Evolutionary conservation across 2,888 invertebrate genomes (phyloP).

Genomic region (Nudaria mundana): DNA sequence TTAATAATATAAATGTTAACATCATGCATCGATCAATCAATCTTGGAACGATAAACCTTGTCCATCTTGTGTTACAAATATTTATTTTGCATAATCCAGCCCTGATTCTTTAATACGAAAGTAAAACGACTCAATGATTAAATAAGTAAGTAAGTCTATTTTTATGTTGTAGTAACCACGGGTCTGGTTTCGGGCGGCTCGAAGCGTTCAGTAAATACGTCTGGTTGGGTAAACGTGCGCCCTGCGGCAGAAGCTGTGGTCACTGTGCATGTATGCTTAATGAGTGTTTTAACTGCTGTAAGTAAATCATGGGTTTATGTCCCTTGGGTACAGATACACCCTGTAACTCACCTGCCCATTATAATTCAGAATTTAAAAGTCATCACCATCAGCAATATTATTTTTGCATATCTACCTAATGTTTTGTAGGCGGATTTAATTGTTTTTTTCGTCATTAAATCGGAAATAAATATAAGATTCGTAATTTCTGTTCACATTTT

Average conservation of each 20-base stretch:
- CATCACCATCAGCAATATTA: slow-evolving; percentile 17
- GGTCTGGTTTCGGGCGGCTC: slow-evolving; percentile 19
- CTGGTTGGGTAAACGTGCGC: slow-evolving; percentile 51
- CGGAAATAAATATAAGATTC: not conserved
- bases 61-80: too few relatives aligned
- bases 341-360: slow-evolving; percentile 36
- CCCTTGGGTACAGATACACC: slow-evolving; percentile 40
- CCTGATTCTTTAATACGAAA: not conserved
- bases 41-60: too few relatives aligned
- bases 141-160: slow-evolving; percentile 18
- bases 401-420: slow-evolving; percentile 17
- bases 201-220: slow-evolving; percentile 53
- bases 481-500: not conserved
- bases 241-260: slow-evolving; percentile 53
- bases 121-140: not conserved
- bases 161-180: slow-evolving; percentile 14
- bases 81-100: too few relatives aligned
- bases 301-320: slow-evolving; percentile 62
- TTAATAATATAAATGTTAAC: too few relatives aligned
- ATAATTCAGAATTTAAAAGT: slow-evolving; percentile 25
- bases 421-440: slow-evolving; percentile 9
- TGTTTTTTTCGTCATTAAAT: not conserved
- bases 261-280: slow-evolving; percentile 58
- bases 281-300: slow-evolving; percentile 72
- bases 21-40: too few relatives aligned